Evolutionary conservation across 2,797 vertebrate species (phyloP).

Genomic region (Rousettus madagascariensis): DNA sequence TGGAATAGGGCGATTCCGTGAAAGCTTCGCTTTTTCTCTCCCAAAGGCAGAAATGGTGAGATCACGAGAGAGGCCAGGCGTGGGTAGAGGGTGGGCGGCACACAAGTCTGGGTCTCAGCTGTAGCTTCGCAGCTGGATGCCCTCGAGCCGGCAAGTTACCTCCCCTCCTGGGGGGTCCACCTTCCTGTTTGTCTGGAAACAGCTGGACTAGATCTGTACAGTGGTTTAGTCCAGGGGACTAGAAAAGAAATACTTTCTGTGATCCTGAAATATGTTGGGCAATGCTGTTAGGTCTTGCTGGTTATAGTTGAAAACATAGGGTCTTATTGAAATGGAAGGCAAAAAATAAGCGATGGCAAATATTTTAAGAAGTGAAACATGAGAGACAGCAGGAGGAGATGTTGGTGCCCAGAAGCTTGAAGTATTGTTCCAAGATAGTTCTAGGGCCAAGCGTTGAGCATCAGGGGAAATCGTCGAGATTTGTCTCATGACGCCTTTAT

Average conservation of each 20-base stretch:
- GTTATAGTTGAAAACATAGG: slow-evolving; percentile 6
- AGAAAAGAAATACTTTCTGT: background rate
- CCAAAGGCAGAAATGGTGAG: background rate
- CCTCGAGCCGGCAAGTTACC: background rate
- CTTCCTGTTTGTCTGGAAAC: background rate
- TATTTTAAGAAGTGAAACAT: slow-evolving; percentile 10
- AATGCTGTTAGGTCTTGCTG: background rate
- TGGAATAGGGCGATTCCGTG: background rate
- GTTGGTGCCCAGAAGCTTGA: background rate
- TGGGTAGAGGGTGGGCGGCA: background rate
- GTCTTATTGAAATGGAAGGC: background rate
- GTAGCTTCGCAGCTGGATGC: background rate
- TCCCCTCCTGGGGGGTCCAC: background rate
- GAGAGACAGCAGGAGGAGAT: background rate
- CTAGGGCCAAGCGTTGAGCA: background rate
- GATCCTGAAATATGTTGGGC: background rate
- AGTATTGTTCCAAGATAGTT: background rate
- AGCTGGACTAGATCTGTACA: background rate
- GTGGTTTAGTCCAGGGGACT: background rate
- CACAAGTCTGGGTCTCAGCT: background rate
- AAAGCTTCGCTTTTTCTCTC: background rate
- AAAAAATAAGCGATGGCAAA: background rate
- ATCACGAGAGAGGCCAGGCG: background rate
- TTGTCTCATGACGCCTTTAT: background rate
- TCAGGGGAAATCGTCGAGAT: background rate